Percentiles rank a stretch among this genome's conserved stretches.
Evolutionary conservation across 2,113 vertebrate genomes (phyloP).

Genomic region (Aix galericulata): DNA sequence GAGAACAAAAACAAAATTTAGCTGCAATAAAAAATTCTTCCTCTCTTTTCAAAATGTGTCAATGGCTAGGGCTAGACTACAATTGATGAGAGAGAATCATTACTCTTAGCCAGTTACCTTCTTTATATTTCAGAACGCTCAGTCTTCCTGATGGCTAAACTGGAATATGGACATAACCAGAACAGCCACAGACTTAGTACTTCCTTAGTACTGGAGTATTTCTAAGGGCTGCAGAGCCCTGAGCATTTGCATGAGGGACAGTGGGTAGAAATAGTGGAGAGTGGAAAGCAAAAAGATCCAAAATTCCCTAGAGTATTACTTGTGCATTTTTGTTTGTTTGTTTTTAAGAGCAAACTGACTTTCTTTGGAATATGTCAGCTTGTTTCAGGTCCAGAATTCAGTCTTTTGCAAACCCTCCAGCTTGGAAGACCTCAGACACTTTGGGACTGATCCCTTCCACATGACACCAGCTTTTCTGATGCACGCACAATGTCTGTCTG

Average conservation of each 20-base stretch:
- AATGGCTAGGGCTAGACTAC: too few relatives aligned
- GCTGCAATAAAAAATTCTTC: neutral
- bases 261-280: neutral
- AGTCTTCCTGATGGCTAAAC: neutral
- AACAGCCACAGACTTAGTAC: neutral
- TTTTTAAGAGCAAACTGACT: neutral
- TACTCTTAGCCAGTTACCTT: neutral
- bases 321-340: neutral
- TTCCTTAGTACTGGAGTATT: neutral
- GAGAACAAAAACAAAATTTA: neutral
- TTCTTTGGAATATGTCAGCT: neutral
- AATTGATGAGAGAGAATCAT: neutral
- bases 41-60: neutral
- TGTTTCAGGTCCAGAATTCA: constrained; percentile 12
- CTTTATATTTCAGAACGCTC: neutral
- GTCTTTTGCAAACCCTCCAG: neutral
- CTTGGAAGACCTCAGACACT: neutral
- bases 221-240: neutral
- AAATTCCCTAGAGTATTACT: constrained; percentile 5
- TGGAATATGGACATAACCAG: neutral
- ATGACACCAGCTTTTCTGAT: neutral
- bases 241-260: neutral
- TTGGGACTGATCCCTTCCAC: neutral
- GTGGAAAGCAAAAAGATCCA: constrained; percentile 33
- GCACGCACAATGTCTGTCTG: neutral